These are phyloP conservation scores for Drosophila kurseongensis DNA, from an alignment of 1,140 invertebrate species.

Conservation along the genomic window DNA sequence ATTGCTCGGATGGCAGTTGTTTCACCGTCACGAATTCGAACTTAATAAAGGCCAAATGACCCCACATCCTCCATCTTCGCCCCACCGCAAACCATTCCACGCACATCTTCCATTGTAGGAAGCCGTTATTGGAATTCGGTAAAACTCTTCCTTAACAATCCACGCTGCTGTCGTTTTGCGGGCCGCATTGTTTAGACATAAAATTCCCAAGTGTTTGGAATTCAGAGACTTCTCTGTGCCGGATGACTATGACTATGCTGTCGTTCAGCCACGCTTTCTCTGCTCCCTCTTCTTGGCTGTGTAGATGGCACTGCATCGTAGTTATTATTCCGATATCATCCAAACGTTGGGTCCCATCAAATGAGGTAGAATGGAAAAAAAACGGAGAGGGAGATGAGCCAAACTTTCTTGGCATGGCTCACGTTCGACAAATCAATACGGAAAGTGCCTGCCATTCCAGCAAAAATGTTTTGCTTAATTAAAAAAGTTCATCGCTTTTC, in stretches of 20 bases:
- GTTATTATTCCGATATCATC: conserved; percentile 33
- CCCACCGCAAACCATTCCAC: conserved; percentile 5
- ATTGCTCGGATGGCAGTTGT: not conserved
- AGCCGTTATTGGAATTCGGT: conserved; percentile 65
- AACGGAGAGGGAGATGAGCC: not conserved
- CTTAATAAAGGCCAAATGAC: conserved; percentile 1
- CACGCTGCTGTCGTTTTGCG: conserved; percentile 68
- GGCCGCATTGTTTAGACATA: conserved; percentile 73
- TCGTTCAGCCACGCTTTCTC: conserved; percentile 8
- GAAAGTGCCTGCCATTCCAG: conserved; percentile 32
- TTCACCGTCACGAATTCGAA: not conserved
- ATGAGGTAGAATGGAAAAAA: not conserved
- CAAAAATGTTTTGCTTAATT: conserved; percentile 71
- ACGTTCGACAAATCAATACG: too few relatives aligned
- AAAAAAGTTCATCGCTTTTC: conserved; percentile 70
- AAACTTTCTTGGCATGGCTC: not conserved
- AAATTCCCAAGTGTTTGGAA: conserved; percentile 79
- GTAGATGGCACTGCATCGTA: not conserved
- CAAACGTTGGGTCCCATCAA: not conserved
- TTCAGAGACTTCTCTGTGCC: conserved; percentile 50
- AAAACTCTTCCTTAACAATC: conserved; percentile 71
- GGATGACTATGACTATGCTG: conserved; percentile 35
- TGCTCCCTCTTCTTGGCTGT: not conserved
- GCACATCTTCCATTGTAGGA: conserved; percentile 10
- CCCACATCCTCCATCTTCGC: conserved; percentile 2